Evolutionary conservation across 2,888 invertebrate genomes (phyloP).

Genomic region (Scaptomyza parva): DNA sequence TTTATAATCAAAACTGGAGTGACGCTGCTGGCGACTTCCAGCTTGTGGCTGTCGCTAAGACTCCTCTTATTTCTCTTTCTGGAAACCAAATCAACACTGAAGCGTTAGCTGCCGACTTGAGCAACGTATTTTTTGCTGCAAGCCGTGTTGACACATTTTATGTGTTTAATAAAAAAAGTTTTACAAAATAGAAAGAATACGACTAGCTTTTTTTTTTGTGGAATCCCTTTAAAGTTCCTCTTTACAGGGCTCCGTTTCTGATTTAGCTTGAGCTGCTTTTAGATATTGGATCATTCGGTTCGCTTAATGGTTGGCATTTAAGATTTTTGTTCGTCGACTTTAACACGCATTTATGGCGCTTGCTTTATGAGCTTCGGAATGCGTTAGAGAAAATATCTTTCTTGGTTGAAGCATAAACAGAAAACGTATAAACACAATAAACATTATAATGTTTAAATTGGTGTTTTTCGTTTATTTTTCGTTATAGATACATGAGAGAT

Average conservation of each 20-base stretch:
- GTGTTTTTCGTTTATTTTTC: too few relatives aligned
- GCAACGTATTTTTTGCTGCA: conserved; percentile 75
- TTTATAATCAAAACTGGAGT: conserved; percentile 79
- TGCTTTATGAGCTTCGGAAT: conserved; percentile 71
- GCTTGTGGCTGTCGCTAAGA: conserved; percentile 8
- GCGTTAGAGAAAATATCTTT: conserved; percentile 51
- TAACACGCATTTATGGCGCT: conserved; percentile 74
- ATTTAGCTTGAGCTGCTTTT: conserved; percentile 6
- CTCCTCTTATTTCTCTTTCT: background rate
- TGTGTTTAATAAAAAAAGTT: conserved; percentile 78
- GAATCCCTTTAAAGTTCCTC: conserved; percentile 11
- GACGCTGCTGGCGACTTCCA: conserved; percentile 37
- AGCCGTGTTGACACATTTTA: conserved; percentile 81
- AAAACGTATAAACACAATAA: background rate
- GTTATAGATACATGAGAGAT: too few relatives aligned
- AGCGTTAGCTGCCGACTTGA: conserved; percentile 46
- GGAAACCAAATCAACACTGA: conserved; percentile 25
- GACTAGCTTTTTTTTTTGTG: conserved; percentile 47
- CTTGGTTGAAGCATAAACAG: conserved; percentile 19
- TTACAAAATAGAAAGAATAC: conserved; percentile 72
- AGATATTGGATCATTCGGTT: conserved; percentile 39
- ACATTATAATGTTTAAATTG: too few relatives aligned
- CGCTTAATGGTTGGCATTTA: conserved; percentile 72
- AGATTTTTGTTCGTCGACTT: conserved; percentile 62
- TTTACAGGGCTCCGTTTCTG: background rate